phyloP scores from a whole-genome alignment of 2,113 vertebrate genomes.

The Halichoerus grypus region DNA sequence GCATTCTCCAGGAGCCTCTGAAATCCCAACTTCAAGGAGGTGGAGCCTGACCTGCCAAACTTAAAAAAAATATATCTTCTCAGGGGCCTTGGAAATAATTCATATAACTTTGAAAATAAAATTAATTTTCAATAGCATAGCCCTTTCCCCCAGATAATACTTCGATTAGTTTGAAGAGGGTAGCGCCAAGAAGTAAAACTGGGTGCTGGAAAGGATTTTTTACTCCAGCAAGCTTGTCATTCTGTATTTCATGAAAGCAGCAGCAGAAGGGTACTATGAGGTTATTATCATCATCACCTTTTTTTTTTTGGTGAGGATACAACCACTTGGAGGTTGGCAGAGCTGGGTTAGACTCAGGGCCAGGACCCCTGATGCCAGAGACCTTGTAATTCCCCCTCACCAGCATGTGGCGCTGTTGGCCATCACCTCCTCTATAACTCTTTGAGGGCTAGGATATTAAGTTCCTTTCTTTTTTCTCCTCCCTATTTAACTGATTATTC shows the following conservation, averaged over 20 bases:
- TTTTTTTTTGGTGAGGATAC: background rate
- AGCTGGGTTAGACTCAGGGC: background rate
- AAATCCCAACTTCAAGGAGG: background rate
- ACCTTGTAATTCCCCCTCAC: background rate
- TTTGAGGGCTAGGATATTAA: background rate
- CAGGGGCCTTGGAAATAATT: background rate
- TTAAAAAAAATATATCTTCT: background rate
- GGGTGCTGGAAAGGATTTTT: background rate
- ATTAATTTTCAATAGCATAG: background rate
- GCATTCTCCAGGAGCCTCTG: background rate
- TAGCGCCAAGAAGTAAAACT: background rate
- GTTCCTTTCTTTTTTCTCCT: background rate
- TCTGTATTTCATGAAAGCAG: background rate
- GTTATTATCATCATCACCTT: background rate
- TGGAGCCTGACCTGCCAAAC: background rate
- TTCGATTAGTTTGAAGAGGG: background rate
- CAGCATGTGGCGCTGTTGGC: conserved; percentile 69
- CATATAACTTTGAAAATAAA: conserved; percentile 49
- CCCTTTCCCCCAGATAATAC: background rate
- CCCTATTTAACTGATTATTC: background rate
- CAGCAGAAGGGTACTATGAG: background rate
- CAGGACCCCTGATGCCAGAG: background rate
- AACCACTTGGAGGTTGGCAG: rapidly evolving
- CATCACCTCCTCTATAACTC: background rate
- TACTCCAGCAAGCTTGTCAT: background rate